Percentiles rank a stretch among this genome's conserved stretches.
Conservation (phyloP, 2,797 vertebrate genomes). For the Phrynocephalus guinanensis region DNA sequence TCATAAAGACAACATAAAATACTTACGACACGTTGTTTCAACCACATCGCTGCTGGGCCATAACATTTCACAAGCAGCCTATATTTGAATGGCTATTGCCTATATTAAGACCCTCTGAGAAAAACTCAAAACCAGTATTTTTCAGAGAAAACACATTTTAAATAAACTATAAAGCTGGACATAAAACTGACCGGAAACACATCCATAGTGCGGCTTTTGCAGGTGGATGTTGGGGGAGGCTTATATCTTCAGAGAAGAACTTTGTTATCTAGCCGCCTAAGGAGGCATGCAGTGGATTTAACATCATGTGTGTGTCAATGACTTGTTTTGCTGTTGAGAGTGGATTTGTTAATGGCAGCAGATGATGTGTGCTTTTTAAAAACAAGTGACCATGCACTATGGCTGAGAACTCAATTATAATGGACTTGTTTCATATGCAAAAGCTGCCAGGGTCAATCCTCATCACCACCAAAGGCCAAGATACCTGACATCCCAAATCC, state of each 20-base stretch:
- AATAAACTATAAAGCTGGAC: constrained; percentile 54
- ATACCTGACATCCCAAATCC: background rate
- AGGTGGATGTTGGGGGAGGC: constrained; percentile 50
- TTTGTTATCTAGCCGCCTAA: constrained; percentile 35
- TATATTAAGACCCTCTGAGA: constrained; percentile 47
- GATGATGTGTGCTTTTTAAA: background rate
- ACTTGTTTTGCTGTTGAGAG: constrained; percentile 2
- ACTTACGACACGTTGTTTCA: constrained; percentile 72
- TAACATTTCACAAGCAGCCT: constrained; percentile 74
- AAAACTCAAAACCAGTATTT: constrained; percentile 56
- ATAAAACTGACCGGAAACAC: constrained; percentile 52
- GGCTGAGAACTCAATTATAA: background rate
- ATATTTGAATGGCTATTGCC: constrained; percentile 51
- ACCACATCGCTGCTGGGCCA: constrained; percentile 73
- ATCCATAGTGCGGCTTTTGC: constrained; percentile 52
- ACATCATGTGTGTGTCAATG: background rate
- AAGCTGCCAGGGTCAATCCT: background rate
- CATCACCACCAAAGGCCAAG: background rate
- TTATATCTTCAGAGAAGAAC: constrained; percentile 44
- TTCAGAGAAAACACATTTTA: constrained; percentile 58
- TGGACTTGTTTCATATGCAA: background rate
- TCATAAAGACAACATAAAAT: constrained; percentile 76
- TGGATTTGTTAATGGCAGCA: background rate
- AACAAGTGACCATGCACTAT: background rate
- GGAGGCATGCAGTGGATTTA: constrained; percentile 34